Conservation (phyloP, 2,888 invertebrate genomes). For the Apotomis betuletana region DNA sequence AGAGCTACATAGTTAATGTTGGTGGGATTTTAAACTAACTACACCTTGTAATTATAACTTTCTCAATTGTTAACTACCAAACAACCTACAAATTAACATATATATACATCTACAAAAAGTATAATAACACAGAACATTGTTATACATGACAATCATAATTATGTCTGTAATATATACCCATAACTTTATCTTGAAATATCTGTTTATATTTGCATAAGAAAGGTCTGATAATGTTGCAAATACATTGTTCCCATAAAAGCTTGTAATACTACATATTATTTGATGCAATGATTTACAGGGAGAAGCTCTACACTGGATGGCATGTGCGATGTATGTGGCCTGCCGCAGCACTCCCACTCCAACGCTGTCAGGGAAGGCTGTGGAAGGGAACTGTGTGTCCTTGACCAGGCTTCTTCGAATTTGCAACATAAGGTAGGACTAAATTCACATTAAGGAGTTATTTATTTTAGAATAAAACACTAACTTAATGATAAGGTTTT, state of each 20-base stretch:
- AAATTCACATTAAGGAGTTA: too few relatives aligned
- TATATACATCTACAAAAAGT: neutral
- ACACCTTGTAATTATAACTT: too few relatives aligned
- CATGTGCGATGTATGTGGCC: slow-evolving; percentile 96
- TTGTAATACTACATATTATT: neutral
- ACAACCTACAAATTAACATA: neutral
- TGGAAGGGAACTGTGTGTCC: slow-evolving; percentile 96
- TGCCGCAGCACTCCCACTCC: slow-evolving; percentile 92
- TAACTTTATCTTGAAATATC: too few relatives aligned
- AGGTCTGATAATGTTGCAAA: too few relatives aligned
- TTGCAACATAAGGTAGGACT: slow-evolving; percentile 91
- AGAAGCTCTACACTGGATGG: slow-evolving; percentile 95
- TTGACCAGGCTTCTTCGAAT: slow-evolving; percentile 93
- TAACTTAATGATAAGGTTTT: too few relatives aligned
- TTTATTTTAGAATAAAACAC: too few relatives aligned
- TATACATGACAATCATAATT: neutral
- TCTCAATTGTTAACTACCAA: neutral
- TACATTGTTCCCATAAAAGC: too few relatives aligned
- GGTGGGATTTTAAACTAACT: too few relatives aligned
- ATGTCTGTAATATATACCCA: too few relatives aligned
- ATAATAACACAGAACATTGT: neutral
- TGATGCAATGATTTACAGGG: slow-evolving; percentile 85
- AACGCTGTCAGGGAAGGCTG: slow-evolving; percentile 88
- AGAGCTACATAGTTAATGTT: too few relatives aligned
- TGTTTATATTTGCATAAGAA: too few relatives aligned